Evolutionary conservation across 2,113 vertebrate genomes (phyloP).

Genomic region (Pedionomus torquatus): DNA sequence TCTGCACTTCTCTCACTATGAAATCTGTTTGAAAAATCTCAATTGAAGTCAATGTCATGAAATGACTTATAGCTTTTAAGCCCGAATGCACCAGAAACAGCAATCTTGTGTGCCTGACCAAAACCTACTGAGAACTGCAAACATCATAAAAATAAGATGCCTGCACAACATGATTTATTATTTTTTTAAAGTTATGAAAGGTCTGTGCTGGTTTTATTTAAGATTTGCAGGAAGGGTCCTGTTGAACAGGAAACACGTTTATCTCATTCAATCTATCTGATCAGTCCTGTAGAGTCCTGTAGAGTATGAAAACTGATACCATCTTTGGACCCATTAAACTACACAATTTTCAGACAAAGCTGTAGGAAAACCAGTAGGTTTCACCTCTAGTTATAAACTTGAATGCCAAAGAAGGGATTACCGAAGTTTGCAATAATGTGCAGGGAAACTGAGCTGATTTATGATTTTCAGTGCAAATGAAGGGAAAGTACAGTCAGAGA

Average conservation of each 20-base stretch:
- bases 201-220: background rate
- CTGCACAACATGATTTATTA: background rate
- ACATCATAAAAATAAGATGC: background rate
- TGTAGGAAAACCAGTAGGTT: background rate
- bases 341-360: background rate
- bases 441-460: background rate
- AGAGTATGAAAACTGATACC: background rate
- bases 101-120: background rate
- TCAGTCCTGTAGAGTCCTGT: background rate
- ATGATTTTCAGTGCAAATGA: background rate
- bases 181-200: background rate
- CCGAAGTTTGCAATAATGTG: background rate
- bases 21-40: slow-evolving; percentile 7
- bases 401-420: background rate
- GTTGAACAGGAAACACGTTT: background rate
- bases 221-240: background rate
- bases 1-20: background rate
- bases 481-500: background rate
- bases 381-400: background rate
- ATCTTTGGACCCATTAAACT: background rate
- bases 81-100: background rate
- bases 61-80: background rate
- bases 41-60: background rate
- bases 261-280: background rate
- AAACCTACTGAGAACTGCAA: background rate